phyloP scores from a whole-genome alignment of 2,113 vertebrate genomes.

The Sinocyclocheilus maitianheensis region DNA sequence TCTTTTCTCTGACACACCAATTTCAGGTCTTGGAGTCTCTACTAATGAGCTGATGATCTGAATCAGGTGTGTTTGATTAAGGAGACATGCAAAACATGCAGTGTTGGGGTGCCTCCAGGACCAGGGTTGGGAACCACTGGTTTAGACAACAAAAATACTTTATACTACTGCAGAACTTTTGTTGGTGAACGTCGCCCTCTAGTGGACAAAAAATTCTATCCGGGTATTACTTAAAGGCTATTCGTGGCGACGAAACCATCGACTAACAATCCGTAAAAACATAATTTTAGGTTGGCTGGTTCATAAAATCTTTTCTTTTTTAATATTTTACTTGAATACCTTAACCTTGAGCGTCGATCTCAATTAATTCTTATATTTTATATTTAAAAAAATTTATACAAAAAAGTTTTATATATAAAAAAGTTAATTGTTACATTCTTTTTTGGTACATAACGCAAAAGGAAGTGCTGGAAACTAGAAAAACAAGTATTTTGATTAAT shows the following conservation, averaged over 20 bases:
- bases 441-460: neutral
- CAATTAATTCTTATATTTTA: neutral
- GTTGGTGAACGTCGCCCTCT: slow-evolving; percentile 40
- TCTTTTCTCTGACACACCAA: too few species aligned
- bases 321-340: neutral
- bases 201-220: slow-evolving; percentile 31
- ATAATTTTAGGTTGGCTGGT: neutral
- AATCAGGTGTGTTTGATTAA: too few species aligned
- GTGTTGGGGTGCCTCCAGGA: too few species aligned
- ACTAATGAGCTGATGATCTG: too few species aligned
- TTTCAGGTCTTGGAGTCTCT: too few species aligned
- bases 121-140: too few species aligned
- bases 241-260: neutral
- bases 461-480: too few species aligned
- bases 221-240: neutral
- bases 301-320: neutral
- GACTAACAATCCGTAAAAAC: neutral
- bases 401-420: neutral
- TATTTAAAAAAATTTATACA: too few species aligned
- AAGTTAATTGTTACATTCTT: neutral
- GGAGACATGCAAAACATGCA: too few species aligned
- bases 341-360: neutral
- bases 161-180: neutral
- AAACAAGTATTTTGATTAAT: too few species aligned
- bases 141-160: too few species aligned